These are phyloP conservation scores for Spizaetus ornatus DNA, from an alignment of 2,113 vertebrate species.

Conservation along the genomic window DNA sequence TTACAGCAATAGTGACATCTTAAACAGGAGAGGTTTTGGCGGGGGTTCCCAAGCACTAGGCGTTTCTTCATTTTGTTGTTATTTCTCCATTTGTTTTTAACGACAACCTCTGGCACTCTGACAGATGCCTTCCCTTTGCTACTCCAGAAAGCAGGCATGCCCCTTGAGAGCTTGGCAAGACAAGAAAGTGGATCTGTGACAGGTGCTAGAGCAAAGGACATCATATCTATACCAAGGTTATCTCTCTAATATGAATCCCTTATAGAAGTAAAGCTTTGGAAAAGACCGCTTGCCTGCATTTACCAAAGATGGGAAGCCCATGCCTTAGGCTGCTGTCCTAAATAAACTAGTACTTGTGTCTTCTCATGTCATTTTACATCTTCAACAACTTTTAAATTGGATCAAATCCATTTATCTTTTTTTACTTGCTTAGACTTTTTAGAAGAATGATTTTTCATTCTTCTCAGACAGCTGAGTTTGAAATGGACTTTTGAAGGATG, in stretches of 20 bases:
- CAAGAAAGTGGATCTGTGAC: conserved; percentile 25
- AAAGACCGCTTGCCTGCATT: not conserved
- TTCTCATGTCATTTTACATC: not conserved
- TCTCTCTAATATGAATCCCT: not conserved
- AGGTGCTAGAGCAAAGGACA: conserved; percentile 32
- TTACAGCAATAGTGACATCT: not conserved
- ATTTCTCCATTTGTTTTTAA: conserved; percentile 44
- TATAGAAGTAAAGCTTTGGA: conserved; percentile 14
- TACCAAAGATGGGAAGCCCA: not conserved
- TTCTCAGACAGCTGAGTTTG: conserved; percentile 36
- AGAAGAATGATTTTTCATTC: conserved; percentile 37
- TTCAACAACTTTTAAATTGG: conserved; percentile 20
- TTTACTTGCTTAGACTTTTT: not conserved
- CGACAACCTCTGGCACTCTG: conserved; percentile 37
- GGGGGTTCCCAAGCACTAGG: not conserved
- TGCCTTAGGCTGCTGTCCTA: not conserved
- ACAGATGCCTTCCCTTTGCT: conserved; percentile 23
- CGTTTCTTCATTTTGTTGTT: not conserved
- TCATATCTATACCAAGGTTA: conserved; percentile 26
- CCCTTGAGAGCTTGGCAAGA: conserved; percentile 14
- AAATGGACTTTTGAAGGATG: conserved; percentile 55
- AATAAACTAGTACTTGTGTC: not conserved
- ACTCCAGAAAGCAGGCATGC: not conserved
- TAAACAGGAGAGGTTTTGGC: not conserved
- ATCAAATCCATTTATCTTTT: not conserved